Evolutionary conservation across 2,797 vertebrate genomes (phyloP).

Genomic region (Chelidonichthys spinosus): DNA sequence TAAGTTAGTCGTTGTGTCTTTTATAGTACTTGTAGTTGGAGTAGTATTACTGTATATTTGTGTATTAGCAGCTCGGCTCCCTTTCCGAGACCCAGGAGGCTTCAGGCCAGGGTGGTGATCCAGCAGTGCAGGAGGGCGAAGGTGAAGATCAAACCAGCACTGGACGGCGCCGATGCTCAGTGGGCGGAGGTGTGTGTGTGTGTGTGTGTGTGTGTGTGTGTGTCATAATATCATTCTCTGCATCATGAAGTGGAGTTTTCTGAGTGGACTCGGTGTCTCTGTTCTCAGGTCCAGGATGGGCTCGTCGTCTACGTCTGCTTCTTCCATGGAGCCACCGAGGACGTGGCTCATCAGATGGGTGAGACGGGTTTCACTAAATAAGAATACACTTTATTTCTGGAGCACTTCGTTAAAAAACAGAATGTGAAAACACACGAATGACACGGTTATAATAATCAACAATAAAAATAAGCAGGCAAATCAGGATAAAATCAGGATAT

Average conservation of each 20-base stretch:
- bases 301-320: constrained; percentile 92
- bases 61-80: constrained; percentile 24
- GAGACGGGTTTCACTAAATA: constrained; percentile 39
- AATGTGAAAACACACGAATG: no score
- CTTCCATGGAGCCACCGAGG: constrained; percentile 87
- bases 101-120: constrained; percentile 68
- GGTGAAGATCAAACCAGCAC: constrained; percentile 60
- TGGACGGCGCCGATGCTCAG: constrained; percentile 62
- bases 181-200: constrained; percentile 68
- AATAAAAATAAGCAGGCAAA: no score
- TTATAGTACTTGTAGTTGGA: not conserved
- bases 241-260: no score
- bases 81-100: not conserved
- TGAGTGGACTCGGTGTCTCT: not conserved
- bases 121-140: constrained; percentile 75
- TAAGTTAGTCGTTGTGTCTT: not conserved
- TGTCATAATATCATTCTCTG: no score
- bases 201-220: constrained; percentile 13
- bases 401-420: no score
- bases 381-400: no score
- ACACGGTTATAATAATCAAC: no score
- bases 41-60: not conserved
- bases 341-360: constrained; percentile 89
- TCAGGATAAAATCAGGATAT: no score
- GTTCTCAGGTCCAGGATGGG: constrained; percentile 85